Conservation (phyloP, 2,113 vertebrate genomes). For the Albula glossodonta region DNA sequence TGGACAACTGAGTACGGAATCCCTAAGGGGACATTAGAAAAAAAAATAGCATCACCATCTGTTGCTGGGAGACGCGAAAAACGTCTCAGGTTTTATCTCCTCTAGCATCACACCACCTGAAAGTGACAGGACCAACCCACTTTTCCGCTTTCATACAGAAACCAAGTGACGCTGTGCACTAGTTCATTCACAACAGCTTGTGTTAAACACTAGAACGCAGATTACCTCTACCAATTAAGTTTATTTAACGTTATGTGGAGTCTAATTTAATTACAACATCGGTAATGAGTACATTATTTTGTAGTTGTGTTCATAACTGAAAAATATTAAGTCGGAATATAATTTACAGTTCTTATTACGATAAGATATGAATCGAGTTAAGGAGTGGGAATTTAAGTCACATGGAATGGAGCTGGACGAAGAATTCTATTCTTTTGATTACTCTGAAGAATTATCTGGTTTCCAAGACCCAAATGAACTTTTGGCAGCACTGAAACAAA, state of each 20-base stretch:
- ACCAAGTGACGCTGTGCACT: neutral
- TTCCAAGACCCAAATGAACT: constrained; percentile 66
- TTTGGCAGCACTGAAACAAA: constrained; percentile 67
- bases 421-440: constrained; percentile 65
- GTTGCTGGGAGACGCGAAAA: constrained; percentile 8
- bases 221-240: neutral
- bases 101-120: constrained; percentile 23
- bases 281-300: neutral
- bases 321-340: neutral
- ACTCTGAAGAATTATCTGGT: constrained; percentile 61
- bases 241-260: neutral
- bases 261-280: neutral
- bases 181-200: neutral
- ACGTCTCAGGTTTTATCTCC: neutral
- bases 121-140: constrained; percentile 28
- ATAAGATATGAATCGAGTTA: constrained; percentile 55
- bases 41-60: neutral
- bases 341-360: neutral
- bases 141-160: neutral
- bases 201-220: neutral
- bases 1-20: neutral
- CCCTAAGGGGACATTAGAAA: neutral
- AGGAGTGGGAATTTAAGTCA: constrained; percentile 57
- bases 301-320: neutral
- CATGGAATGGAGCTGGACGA: constrained; percentile 60